phyloP scores from a whole-genome alignment of 1,140 invertebrate species.

The Pogonomyrmex californicus region DNA sequence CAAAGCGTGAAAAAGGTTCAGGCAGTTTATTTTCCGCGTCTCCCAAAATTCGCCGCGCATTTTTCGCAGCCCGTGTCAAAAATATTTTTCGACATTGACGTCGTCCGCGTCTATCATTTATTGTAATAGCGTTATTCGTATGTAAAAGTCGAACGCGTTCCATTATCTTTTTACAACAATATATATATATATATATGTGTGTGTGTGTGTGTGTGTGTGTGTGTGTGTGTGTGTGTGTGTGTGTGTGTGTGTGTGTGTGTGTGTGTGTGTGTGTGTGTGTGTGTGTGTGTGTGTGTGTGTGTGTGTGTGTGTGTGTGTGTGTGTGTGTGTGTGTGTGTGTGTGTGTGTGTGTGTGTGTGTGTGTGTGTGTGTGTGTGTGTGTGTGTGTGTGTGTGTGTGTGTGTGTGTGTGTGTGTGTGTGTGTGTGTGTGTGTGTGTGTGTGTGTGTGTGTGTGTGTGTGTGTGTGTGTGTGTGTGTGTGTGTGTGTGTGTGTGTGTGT shows the following conservation, averaged over 20 bases:
- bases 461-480: too few species aligned
- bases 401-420: neutral
- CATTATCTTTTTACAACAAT: constrained; percentile 24
- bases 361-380: too few species aligned
- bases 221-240: too few species aligned
- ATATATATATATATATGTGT: neutral
- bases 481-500: too few species aligned
- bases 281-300: too few species aligned
- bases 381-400: too few species aligned
- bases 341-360: neutral
- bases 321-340: too few species aligned
- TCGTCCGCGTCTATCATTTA: constrained; percentile 30
- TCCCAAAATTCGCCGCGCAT: constrained; percentile 29
- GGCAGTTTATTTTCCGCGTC: constrained; percentile 45
- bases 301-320: too few species aligned
- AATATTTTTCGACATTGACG: constrained; percentile 35
- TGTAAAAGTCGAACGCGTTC: constrained; percentile 5
- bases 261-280: neutral
- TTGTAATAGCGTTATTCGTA: constrained; percentile 21
- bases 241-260: too few species aligned
- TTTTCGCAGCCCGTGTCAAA: constrained; percentile 30
- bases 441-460: too few species aligned
- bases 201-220: neutral
- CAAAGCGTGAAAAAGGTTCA: constrained; percentile 33
- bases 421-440: neutral